Percentiles rank a stretch among this genome's conserved stretches.
These are phyloP conservation scores for Anomalospiza imberbis DNA, from an alignment of 2,797 vertebrate genomes.

Conservation along the genomic window DNA sequence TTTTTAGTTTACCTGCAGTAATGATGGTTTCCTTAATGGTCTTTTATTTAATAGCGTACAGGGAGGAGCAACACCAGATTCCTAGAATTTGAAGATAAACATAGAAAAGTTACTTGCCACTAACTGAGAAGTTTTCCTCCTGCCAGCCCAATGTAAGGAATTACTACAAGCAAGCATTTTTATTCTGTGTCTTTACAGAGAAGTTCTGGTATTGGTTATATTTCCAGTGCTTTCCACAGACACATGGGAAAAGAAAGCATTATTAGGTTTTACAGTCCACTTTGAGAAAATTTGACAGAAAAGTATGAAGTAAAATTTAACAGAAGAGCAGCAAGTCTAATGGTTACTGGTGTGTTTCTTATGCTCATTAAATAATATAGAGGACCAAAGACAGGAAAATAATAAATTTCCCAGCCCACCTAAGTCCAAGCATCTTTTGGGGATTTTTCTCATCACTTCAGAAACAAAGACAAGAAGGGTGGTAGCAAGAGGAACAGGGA, in stretches of 20 bases:
- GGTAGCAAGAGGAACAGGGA: rapidly evolving
- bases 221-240: not conserved
- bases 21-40: not conserved
- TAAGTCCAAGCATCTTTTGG: not conserved
- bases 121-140: not conserved
- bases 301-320: not conserved
- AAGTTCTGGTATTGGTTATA: not conserved
- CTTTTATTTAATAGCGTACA: not conserved
- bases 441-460: rapidly evolving
- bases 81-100: not conserved
- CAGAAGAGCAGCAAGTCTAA: not conserved
- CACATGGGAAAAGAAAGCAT: not conserved
- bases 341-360: not conserved
- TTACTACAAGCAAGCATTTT: not conserved
- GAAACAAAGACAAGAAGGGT: not conserved
- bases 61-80: not conserved
- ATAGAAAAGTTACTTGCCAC: not conserved
- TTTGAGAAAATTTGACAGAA: not conserved
- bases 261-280: not conserved
- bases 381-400: not conserved
- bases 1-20: not conserved
- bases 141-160: not conserved
- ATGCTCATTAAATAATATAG: not conserved
- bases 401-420: not conserved
- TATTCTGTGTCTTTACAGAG: not conserved